A percentile compares a stretch with the other conserved stretches of the same genome.
Evolutionary conservation across 2,797 vertebrate genomes (phyloP).

Genomic region (Pyrrhura leucotis): DNA sequence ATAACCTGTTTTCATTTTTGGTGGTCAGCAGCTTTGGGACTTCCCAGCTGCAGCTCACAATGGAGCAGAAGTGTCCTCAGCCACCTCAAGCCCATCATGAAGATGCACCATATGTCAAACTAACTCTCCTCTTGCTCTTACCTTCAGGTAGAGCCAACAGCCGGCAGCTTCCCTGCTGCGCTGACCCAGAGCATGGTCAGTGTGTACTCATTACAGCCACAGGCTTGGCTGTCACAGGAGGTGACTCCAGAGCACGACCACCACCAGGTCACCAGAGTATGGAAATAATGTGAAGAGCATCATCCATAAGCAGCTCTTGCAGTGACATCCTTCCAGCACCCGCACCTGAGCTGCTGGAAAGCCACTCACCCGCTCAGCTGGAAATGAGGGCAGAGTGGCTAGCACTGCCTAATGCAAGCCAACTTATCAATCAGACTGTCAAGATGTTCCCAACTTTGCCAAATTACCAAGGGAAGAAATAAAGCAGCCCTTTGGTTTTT

Average conservation of each 20-base stretch:
- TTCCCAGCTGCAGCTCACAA: not conserved
- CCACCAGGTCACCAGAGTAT: not conserved
- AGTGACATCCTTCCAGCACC: not conserved
- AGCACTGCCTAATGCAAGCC: not conserved
- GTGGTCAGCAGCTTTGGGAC: not conserved
- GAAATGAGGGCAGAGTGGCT: not conserved
- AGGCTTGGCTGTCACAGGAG: not conserved
- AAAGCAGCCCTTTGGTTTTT: accelerated
- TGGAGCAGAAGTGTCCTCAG: not conserved
- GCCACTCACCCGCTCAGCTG: accelerated
- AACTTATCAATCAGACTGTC: not conserved
- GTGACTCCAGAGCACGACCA: not conserved
- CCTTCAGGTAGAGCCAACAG: not conserved
- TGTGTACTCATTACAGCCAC: accelerated
- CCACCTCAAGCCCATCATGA: not conserved
- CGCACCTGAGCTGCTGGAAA: not conserved
- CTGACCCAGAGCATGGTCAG: not conserved
- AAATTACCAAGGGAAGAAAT: not conserved
- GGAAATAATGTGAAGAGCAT: not conserved
- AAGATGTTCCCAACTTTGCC: not conserved
- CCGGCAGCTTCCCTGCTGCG: accelerated
- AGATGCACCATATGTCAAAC: not conserved
- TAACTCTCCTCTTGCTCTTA: not conserved
- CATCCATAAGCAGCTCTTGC: not conserved
- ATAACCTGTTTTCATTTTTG: not conserved